Base-by-base conservation (phyloP, 1,140 invertebrate genomes). In the Glossosoma conforme region DNA sequence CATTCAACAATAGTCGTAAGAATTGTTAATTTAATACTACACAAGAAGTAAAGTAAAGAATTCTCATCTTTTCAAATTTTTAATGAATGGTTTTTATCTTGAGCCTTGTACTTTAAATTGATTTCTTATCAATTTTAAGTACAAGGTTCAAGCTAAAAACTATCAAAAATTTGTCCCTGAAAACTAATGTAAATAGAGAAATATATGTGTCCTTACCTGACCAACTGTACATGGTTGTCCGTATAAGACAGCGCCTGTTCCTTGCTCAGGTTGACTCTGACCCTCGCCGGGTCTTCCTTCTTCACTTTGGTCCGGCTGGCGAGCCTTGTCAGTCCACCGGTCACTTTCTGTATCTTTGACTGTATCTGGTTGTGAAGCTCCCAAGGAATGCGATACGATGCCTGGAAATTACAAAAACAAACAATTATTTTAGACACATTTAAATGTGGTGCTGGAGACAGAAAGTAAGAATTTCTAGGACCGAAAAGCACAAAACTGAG, bases 291-390 rank as follows among this genome's bases (percentile, higher is more conserved):
- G 25, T 84, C 82, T 44, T 84, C 82, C 50, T 82, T 82, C 60
- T 87, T 85, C 0, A 90, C 86, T 71, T 91, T 91, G 2, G 87
- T 91, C 33, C 92, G 75, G 47, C 88, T 92, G 0, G 92, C 92
- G 17, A 96, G 71, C 44, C 93, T 78, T 0, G 89, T 91, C 38
- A 93, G 70, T 6, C 93, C 93, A 17, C 93, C 93, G 0, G 93
- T 95, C 2, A 98, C 91, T 70, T 94, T 95, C 67, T 96, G 91
- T 37, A 97, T 90, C 79, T 94, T 96, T 41, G 91, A 93, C 66
- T 97, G 92, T 15, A 97, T 92, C 65, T 97, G 93, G 67, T 91
- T 93, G 60, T 95, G 93, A 3, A 97, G 70, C 68, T 93, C 91
- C 85, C 91, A 92, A 1, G 90, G 90, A 10, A 87, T 83, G 44